These are phyloP conservation scores for Neotoma lepida DNA, from an alignment of 2,113 vertebrate species.

Conservation along the genomic window DNA sequence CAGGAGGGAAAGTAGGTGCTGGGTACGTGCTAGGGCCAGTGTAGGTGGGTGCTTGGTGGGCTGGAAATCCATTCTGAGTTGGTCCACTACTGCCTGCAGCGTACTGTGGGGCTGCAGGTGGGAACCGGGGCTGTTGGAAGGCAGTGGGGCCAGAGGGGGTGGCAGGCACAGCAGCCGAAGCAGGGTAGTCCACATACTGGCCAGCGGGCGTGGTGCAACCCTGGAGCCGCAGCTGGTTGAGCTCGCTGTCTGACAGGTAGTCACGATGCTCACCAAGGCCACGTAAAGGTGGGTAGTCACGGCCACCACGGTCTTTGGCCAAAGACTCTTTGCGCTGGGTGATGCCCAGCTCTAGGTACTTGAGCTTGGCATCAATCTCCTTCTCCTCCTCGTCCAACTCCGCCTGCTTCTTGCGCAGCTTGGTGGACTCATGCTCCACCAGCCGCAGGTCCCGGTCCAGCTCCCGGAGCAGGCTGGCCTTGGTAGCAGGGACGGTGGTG, in stretches of 20 bases:
- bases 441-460: constrained; percentile 96
- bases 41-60: constrained; percentile 89
- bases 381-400: constrained; percentile 99
- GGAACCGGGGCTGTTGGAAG: constrained; percentile 92
- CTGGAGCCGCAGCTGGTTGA: constrained; percentile 93
- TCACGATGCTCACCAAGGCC: constrained; percentile 94
- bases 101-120: constrained; percentile 90
- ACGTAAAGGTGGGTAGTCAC: constrained; percentile 92
- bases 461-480: constrained; percentile 95
- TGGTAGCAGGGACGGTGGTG: constrained; percentile 89
- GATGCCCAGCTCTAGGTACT: constrained; percentile 97
- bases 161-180: constrained; percentile 84
- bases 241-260: constrained; percentile 97
- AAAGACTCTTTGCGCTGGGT: constrained; percentile 96
- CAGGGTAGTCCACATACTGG: constrained; percentile 90
- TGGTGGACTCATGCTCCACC: constrained; percentile 97
- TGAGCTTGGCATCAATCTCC: constrained; percentile 98
- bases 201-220: constrained; percentile 88
- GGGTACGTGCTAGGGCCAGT: constrained; percentile 89
- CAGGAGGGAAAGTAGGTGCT: constrained; percentile 87
- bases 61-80: constrained; percentile 91
- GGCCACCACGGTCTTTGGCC: constrained; percentile 92
- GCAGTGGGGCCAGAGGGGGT: constrained; percentile 86
- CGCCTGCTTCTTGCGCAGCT: constrained; percentile 97
- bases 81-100: constrained; percentile 88